Base-by-base conservation (phyloP, 1,140 invertebrate genomes). In the Bombus waltoni region DNA sequence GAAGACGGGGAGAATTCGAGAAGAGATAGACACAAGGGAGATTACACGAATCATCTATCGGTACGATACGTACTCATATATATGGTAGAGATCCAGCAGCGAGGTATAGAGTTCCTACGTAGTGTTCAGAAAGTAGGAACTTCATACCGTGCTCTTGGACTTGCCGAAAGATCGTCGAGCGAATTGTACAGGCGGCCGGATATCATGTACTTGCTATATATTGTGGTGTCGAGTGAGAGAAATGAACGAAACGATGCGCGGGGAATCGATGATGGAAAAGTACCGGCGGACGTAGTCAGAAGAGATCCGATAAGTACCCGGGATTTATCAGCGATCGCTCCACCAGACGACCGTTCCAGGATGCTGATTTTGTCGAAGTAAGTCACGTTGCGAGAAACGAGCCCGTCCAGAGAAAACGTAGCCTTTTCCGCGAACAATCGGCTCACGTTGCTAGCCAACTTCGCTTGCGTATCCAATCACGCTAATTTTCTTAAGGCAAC, bases 81-180 rank as follows among this genome's bases (percentile, higher is more conserved):
- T 94, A 95, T 94, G 94, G 94, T 95, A 95, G 92, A 95, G 94
- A 95, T 95, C 94, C 94, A 95, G 94, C 93, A 95, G 94, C 94
- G 94, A 95, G 94, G 94, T 95, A 95, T 95, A 94, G 94, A 94
- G 94, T 95, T 95, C 94, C 94, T 95, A 95, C 94, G 94, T 95
- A 94, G 93, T 91, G 93, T 93, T 95, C 91, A 93, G 93, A 94
- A 94, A 94, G 94, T 95, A 95, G 94, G 94, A 95, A 95, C 94
- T 95, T 95, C 94, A 95, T 95, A 95, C 95, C 95, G 95, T 95
- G 95, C 94, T 95, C 94, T 95, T 95, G 95, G 95, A 95, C 94
- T 95, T 95, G 95, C 94, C 94, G 94, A 94, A 95, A 95, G 92
- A 94, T 94, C 94, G 89, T 94, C 93, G 81, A 79, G 57, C 76